A percentile compares a stretch with the other conserved stretches of the same genome.
phyloP scores from a whole-genome alignment of 2,888 invertebrate genomes.

The Heliconius aoede region DNA sequence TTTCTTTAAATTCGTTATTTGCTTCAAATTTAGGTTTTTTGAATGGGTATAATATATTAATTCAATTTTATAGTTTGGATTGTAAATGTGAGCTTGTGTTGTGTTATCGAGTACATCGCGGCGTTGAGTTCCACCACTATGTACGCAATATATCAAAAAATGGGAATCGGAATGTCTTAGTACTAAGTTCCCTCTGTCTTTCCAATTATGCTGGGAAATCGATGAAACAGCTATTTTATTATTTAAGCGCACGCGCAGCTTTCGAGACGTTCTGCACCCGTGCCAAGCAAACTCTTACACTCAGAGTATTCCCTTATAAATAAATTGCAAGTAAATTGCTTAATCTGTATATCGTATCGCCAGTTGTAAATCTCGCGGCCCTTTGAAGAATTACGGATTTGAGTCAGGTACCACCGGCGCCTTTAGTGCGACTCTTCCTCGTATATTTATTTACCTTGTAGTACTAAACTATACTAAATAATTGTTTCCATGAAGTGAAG shows the following conservation, averaged over 20 bases:
- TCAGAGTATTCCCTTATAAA: not conserved
- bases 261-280: not conserved
- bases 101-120: not conserved
- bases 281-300: not conserved
- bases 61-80: slow-evolving; percentile 4
- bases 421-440: slow-evolving; percentile 29
- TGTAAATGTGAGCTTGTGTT: not conserved
- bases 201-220: not conserved
- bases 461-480: slow-evolving; percentile 41
- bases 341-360: slow-evolving; percentile 34
- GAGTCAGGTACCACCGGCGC: slow-evolving; percentile 43
- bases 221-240: not conserved
- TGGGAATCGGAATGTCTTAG: not conserved
- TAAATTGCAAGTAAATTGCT: slow-evolving; percentile 4
- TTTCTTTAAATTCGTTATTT: slow-evolving; percentile 8
- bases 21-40: slow-evolving; percentile 10
- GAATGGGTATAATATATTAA: not conserved
- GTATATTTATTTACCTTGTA: slow-evolving; percentile 37
- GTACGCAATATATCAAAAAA: not conserved
- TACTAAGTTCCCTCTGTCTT: not conserved
- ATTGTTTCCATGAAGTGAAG: slow-evolving; percentile 48
- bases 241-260: not conserved
- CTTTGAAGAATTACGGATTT: slow-evolving; percentile 40
- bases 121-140: not conserved
- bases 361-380: slow-evolving; percentile 37